Evolutionary conservation across 1,140 invertebrate species (phyloP).

Genomic region (Rhopalosiphum maidis): DNA sequence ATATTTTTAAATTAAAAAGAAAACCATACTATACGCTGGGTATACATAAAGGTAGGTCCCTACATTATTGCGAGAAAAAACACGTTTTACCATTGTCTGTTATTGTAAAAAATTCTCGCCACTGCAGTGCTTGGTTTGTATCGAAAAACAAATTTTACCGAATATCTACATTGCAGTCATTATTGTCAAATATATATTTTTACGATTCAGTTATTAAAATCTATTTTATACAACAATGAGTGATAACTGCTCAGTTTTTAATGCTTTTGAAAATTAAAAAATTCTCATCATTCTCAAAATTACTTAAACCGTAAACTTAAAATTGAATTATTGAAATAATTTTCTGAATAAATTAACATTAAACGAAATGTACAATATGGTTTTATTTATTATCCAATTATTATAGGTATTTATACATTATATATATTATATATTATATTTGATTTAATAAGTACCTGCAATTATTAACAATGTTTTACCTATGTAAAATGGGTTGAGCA

Average conservation of each 20-base stretch:
- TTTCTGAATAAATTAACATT: background rate
- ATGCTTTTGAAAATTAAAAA: background rate
- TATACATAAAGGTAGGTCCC: background rate
- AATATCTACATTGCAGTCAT: background rate
- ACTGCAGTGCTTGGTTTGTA: background rate
- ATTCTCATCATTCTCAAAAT: too few relatives aligned
- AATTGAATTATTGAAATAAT: background rate
- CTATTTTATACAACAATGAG: background rate
- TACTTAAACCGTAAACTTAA: background rate
- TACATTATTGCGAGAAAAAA: background rate
- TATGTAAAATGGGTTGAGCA: background rate
- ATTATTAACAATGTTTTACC: background rate
- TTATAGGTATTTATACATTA: too few relatives aligned
- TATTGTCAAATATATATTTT: background rate
- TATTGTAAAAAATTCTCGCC: background rate
- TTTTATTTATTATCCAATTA: too few relatives aligned
- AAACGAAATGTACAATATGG: too few relatives aligned
- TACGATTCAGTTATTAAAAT: background rate
- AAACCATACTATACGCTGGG: background rate
- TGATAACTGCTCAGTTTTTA: background rate
- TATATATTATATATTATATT: background rate
- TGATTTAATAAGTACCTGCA: background rate
- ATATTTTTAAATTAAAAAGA: conserved; percentile 3
- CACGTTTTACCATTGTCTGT: background rate
- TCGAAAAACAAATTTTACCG: background rate